Percentiles rank a stretch among this genome's conserved stretches.
These are phyloP conservation scores for Sabatieria punctata DNA, from an alignment of 2,888 invertebrate species.

Conservation along the genomic window DNA sequence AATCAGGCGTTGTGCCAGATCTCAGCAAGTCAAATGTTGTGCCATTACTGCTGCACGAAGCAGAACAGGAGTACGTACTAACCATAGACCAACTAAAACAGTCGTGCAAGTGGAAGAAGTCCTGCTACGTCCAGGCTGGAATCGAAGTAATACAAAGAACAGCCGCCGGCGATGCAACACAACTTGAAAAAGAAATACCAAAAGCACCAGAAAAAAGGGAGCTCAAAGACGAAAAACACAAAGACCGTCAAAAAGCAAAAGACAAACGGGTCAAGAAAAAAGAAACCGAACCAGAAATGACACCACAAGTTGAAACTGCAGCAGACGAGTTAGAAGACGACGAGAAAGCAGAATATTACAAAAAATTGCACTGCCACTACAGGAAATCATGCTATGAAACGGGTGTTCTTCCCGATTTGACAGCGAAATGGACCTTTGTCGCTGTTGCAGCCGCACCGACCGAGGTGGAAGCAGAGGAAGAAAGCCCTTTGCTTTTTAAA, in stretches of 20 bases:
- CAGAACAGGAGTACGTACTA: not conserved
- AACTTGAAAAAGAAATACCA: too few relatives aligned
- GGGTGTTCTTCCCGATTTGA: too few relatives aligned
- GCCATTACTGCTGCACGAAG: not conserved
- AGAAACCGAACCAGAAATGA: not conserved
- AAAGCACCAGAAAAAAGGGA: constrained; percentile 9
- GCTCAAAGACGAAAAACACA: constrained; percentile 4
- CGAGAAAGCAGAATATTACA: not conserved
- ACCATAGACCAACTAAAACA: not conserved
- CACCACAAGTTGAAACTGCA: not conserved
- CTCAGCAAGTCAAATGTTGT: not conserved
- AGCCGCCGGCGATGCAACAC: too few relatives aligned
- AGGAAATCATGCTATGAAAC: constrained; percentile 2
- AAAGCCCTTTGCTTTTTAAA: too few relatives aligned
- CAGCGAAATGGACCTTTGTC: too few relatives aligned
- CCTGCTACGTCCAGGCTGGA: too few relatives aligned
- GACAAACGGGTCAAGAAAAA: not conserved
- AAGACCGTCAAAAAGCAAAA: constrained; percentile 4
- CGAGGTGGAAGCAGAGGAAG: too few relatives aligned
- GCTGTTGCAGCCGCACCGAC: too few relatives aligned
- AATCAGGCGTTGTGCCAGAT: not conserved
- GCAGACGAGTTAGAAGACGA: not conserved
- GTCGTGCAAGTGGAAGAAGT: not conserved
- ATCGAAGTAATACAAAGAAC: too few relatives aligned
- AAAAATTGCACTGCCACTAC: not conserved